phyloP scores from a whole-genome alignment of 2,113 vertebrate species.

The Pluvialis apricaria region DNA sequence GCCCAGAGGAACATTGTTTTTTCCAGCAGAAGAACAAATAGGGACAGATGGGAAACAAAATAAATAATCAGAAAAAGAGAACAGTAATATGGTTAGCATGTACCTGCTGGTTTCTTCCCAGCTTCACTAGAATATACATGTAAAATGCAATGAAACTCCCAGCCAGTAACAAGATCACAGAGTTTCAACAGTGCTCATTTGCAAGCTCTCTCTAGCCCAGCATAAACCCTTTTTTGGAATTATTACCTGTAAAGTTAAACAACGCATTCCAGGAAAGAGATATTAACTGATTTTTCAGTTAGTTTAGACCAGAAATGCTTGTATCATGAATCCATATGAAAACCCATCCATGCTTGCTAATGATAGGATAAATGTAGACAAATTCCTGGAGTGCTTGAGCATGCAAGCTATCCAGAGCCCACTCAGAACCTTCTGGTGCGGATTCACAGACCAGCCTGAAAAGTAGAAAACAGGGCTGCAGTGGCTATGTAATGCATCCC shows the following conservation, averaged over 20 bases:
- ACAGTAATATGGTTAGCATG: not conserved
- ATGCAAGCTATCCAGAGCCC: not conserved
- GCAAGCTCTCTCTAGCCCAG: not conserved
- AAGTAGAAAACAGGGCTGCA: not conserved
- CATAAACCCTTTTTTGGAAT: not conserved
- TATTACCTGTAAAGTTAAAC: not conserved
- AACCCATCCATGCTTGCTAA: not conserved
- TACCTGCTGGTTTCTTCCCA: not conserved
- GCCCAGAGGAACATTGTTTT: not conserved
- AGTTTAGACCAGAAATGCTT: not conserved
- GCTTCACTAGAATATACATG: not conserved
- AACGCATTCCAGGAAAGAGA: not conserved
- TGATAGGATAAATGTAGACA: not conserved
- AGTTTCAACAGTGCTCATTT: not conserved
- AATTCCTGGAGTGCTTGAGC: not conserved
- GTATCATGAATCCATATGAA: not conserved
- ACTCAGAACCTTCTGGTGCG: not conserved
- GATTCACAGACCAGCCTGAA: not conserved
- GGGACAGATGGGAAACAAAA: not conserved
- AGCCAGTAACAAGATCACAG: rapidly evolving
- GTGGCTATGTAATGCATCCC: rapidly evolving
- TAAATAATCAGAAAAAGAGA: not conserved
- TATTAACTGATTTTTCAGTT: not conserved
- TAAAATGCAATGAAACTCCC: not conserved
- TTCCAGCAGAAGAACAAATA: not conserved